These are phyloP conservation scores for Thryonomys swinderianus DNA, from an alignment of 2,113 vertebrate genomes.

Conservation along the genomic window DNA sequence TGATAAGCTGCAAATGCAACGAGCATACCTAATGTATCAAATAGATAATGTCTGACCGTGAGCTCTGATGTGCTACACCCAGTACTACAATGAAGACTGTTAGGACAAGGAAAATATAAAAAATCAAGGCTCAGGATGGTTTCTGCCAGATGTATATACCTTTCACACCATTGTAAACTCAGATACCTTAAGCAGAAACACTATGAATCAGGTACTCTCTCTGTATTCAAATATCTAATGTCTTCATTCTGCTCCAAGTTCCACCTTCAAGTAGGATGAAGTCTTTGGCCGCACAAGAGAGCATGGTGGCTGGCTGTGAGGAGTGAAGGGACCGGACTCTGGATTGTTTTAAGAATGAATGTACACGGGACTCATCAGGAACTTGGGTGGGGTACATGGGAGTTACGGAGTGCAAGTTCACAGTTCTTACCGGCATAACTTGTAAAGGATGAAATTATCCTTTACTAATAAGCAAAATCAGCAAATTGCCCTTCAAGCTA, in stretches of 20 bases:
- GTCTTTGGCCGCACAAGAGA: background rate
- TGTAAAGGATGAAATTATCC: background rate
- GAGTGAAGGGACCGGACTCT: background rate
- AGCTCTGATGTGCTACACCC: background rate
- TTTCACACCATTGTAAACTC: background rate
- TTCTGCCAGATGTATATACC: background rate
- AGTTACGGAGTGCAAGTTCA: background rate
- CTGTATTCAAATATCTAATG: background rate
- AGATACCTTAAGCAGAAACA: background rate
- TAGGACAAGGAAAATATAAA: background rate
- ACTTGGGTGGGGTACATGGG: background rate
- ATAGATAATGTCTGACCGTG: no score
- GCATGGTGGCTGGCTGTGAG: background rate
- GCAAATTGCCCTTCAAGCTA: background rate
- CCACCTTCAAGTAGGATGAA: background rate
- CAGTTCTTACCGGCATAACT: background rate
- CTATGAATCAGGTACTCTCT: background rate
- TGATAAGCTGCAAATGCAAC: background rate
- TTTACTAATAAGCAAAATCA: background rate
- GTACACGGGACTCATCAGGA: background rate
- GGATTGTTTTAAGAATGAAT: no score
- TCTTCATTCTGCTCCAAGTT: background rate
- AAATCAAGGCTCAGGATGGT: background rate
- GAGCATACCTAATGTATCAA: background rate
- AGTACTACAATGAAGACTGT: background rate